Conservation (phyloP, 1,140 invertebrate genomes). For the Drosophila littoralis region DNA sequence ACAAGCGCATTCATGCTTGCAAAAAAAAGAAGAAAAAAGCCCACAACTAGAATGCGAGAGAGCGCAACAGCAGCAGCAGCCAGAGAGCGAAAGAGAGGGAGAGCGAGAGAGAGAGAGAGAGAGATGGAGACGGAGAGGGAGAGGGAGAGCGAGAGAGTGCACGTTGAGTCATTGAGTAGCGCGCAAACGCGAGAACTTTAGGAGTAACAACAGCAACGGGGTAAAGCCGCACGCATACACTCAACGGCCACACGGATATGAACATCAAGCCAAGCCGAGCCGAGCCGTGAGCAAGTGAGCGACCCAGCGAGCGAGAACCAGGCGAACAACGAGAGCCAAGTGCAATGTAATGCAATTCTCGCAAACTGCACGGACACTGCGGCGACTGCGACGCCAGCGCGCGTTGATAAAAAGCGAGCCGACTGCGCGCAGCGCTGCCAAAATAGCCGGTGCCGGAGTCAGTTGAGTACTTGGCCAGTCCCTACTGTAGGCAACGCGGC, state of each 20-base stretch:
- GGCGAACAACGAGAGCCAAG: conserved; percentile 25
- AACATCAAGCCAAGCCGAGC: conserved; percentile 15
- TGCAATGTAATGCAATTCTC: conserved; percentile 35
- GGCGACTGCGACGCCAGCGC: conserved; percentile 66
- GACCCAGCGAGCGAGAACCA: conserved; percentile 18
- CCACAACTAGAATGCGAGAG: conserved; percentile 71
- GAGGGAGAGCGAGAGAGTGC: conserved; percentile 26
- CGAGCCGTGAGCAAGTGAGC: conserved; percentile 5
- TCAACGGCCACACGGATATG: conserved; percentile 19
- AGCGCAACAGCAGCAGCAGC: conserved; percentile 15
- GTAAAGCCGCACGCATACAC: conserved; percentile 49
- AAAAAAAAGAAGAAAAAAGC: conserved; percentile 45
- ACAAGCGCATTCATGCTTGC: conserved; percentile 68
- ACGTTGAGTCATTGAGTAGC: conserved; percentile 62
- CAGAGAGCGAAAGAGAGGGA: conserved; percentile 21
- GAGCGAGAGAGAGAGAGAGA: conserved; percentile 22
- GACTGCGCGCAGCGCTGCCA: conserved; percentile 73
- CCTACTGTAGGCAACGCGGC: conserved; percentile 3
- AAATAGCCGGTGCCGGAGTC: conserved; percentile 66
- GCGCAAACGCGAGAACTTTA: conserved; percentile 80
- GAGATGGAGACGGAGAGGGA: conserved; percentile 7
- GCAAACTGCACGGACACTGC: conserved; percentile 17
- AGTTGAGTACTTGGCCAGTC: conserved; percentile 39
- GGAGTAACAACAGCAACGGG: conserved; percentile 60
- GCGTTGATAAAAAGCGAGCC: conserved; percentile 75